Evolutionary conservation across 2,113 vertebrate genomes (phyloP).

Genomic region (Rhagologus leucostigma): DNA sequence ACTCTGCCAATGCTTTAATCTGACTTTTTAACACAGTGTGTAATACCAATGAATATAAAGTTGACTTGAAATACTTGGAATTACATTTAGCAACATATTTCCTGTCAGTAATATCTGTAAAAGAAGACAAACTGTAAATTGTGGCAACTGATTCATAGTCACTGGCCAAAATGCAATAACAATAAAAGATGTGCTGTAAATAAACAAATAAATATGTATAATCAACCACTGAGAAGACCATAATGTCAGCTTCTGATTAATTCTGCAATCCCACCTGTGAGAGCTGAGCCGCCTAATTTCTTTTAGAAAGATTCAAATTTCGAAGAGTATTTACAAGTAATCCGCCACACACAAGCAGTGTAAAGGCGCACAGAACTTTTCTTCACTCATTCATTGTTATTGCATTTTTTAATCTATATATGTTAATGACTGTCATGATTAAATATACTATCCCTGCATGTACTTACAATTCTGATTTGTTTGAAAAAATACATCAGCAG

Average conservation of each 20-base stretch:
- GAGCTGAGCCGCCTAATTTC: neutral
- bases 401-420: neutral
- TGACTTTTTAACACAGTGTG: neutral
- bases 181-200: neutral
- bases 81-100: neutral
- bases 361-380: neutral
- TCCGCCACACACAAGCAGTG: neutral
- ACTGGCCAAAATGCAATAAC: neutral
- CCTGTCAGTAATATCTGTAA: neutral
- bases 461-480: neutral
- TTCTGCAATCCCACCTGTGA: neutral
- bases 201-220: slow-evolving; percentile 8
- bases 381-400: neutral
- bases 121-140: neutral
- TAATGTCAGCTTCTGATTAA: neutral
- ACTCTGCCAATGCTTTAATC: neutral
- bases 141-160: neutral
- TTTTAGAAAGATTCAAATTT: neutral
- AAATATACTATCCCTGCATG: neutral
- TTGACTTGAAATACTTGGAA: neutral
- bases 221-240: neutral
- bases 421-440: neutral
- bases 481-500: neutral
- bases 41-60: neutral
- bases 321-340: neutral